phyloP scores from a whole-genome alignment of 2,113 vertebrate species.

The Alectura lathami region DNA sequence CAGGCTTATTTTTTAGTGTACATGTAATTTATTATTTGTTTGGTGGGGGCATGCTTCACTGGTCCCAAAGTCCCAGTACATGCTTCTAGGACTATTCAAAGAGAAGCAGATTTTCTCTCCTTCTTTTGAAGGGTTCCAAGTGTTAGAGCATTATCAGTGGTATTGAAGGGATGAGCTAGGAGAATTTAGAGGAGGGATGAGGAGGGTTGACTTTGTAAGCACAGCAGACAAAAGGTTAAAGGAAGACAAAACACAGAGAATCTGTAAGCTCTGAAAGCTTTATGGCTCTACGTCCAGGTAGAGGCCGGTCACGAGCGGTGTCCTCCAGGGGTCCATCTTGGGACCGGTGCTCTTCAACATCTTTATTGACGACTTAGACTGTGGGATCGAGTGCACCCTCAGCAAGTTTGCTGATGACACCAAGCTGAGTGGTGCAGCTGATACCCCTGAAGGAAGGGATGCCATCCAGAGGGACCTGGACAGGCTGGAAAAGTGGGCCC shows the following conservation, averaged over 20 bases:
- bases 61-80: not conserved
- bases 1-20: not conserved
- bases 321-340: too few relatives aligned
- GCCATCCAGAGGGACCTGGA: too few relatives aligned
- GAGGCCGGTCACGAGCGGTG: too few relatives aligned
- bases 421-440: too few relatives aligned
- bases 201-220: not conserved
- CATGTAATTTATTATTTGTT: not conserved
- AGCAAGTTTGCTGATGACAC: too few relatives aligned
- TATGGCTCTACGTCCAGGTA: too few relatives aligned
- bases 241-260: not conserved
- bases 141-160: not conserved
- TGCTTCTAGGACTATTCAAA: not conserved
- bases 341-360: too few relatives aligned
- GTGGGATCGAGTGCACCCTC: too few relatives aligned
- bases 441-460: too few relatives aligned
- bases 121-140: not conserved
- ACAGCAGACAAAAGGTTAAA: not conserved
- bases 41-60: not conserved
- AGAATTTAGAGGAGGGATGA: not conserved
- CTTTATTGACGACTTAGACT: too few relatives aligned
- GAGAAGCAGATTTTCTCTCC: not conserved
- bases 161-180: not conserved
- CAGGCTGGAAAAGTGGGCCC: too few relatives aligned
- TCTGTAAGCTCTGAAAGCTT: too few relatives aligned